These are phyloP conservation scores for Hirtodrosophila duncani DNA, from an alignment of 2,888 invertebrate species.

Conservation along the genomic window DNA sequence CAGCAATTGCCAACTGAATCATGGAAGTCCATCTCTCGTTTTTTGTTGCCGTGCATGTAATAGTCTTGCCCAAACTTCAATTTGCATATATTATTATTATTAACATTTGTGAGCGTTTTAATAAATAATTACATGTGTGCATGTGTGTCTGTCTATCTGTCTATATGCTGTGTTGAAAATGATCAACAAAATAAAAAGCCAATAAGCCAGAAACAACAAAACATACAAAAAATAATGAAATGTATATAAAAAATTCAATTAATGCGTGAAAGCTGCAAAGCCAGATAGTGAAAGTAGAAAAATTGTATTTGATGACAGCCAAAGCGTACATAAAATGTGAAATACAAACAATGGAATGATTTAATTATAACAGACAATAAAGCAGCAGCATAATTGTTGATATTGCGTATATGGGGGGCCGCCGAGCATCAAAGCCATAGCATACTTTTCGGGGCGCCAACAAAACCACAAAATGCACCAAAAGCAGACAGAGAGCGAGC, in stretches of 20 bases:
- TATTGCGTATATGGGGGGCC: too few species aligned
- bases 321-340: too few species aligned
- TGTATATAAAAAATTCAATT: constrained; percentile 52
- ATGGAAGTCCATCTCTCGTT: too few species aligned
- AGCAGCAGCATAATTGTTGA: constrained; percentile 60
- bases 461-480: constrained; percentile 39
- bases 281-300: constrained; percentile 57
- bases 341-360: constrained; percentile 69
- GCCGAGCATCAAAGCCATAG: too few species aligned
- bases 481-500: constrained; percentile 19
- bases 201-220: too few species aligned
- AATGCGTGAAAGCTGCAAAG: constrained; percentile 52
- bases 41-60: too few species aligned
- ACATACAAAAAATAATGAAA: not conserved
- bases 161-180: too few species aligned
- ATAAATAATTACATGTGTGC: constrained; percentile 50
- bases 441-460: constrained; percentile 30
- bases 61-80: constrained; percentile 21
- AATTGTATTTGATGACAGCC: constrained; percentile 36
- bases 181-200: not conserved
- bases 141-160: too few species aligned
- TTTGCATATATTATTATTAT: constrained; percentile 39
- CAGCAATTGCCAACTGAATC: not conserved
- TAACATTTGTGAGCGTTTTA: constrained; percentile 68
- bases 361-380: constrained; percentile 72